These are phyloP conservation scores for Micropterix aruncella DNA, from an alignment of 2,888 invertebrate species.

Conservation along the genomic window DNA sequence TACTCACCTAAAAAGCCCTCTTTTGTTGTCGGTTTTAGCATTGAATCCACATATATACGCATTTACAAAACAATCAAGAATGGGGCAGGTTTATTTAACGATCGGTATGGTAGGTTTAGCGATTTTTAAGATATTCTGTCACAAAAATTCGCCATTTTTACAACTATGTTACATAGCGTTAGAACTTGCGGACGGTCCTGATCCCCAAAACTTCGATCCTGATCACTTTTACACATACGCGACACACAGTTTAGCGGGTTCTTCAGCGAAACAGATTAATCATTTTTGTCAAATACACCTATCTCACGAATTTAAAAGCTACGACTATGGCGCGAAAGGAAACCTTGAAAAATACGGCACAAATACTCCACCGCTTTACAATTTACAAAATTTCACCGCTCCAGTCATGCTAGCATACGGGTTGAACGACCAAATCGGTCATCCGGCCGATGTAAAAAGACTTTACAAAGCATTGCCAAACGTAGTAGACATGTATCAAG, in stretches of 20 bases:
- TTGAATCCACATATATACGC: no score
- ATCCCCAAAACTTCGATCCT: no score
- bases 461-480: constrained; percentile 16
- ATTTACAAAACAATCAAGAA: no score
- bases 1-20: not conserved
- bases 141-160: no score
- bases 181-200: no score
- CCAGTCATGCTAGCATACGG: constrained; percentile 16
- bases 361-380: constrained; percentile 17
- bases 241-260: constrained; percentile 19
- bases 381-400: constrained; percentile 18
- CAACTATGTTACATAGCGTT: no score
- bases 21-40: not conserved
- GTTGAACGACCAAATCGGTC: constrained; percentile 17
- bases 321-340: constrained; percentile 17
- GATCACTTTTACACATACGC: no score
- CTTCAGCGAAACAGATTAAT: constrained; percentile 17
- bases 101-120: no score
- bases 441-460: constrained; percentile 15
- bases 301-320: constrained; percentile 16
- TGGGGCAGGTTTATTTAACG: no score
- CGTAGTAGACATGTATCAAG: constrained; percentile 13
- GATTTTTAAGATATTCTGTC: no score
- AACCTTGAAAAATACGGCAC: constrained; percentile 17
- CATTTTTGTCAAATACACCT: constrained; percentile 18